phyloP scores from a whole-genome alignment of 2,797 vertebrate species.

The Petrocephalus sullivani region DNA sequence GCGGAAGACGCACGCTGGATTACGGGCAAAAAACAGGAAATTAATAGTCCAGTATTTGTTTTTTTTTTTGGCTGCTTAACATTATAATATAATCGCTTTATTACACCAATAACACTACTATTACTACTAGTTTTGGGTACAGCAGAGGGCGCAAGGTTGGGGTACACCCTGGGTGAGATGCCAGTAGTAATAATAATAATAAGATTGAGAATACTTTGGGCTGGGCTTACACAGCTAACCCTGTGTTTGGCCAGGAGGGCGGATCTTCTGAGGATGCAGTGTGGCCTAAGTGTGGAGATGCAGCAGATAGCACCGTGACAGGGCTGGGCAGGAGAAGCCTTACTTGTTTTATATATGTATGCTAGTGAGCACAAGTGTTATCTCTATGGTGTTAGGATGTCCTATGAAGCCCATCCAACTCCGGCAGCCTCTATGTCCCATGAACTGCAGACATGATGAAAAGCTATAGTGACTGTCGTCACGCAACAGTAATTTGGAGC shows the following conservation, averaged over 20 bases:
- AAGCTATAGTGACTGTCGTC: not conserved
- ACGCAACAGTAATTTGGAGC: not conserved
- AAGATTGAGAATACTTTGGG: not conserved
- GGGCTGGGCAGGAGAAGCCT: not conserved
- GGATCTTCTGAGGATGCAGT: not conserved
- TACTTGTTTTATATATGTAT: not conserved
- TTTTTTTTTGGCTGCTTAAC: not conserved
- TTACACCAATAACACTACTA: not conserved
- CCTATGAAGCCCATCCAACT: not conserved
- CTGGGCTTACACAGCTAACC: not conserved
- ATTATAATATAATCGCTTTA: not conserved
- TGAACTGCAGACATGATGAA: not conserved
- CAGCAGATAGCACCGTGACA: not conserved
- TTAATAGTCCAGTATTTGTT: too few species aligned
- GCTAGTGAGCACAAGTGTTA: not conserved
- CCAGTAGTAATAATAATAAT: not conserved
- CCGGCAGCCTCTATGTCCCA: not conserved
- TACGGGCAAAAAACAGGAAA: too few species aligned
- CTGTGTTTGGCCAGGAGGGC: not conserved
- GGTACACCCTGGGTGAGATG: too few species aligned
- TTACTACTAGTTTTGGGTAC: too few species aligned
- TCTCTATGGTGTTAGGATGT: not conserved
- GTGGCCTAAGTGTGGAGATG: not conserved
- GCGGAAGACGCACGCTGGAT: not conserved
- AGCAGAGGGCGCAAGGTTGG: too few species aligned